Percentiles rank a stretch among this genome's conserved stretches.
These are phyloP conservation scores for Blastomussa wellsi DNA, from an alignment of 92 coral and sea anemone species.

Conservation along the genomic window DNA sequence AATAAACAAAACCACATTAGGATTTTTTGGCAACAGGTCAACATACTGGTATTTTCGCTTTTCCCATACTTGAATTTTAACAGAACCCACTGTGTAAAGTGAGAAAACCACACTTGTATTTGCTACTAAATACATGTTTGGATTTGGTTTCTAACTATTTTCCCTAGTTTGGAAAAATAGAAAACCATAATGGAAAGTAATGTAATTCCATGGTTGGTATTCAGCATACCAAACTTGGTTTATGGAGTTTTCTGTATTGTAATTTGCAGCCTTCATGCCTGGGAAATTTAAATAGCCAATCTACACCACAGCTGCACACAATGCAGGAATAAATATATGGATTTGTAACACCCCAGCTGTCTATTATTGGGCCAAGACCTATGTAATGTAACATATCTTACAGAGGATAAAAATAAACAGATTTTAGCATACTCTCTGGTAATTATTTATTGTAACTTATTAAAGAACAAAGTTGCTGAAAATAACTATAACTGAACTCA, in stretches of 20 bases:
- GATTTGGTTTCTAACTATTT: constrained; percentile 31
- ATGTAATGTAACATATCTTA: constrained; percentile 26
- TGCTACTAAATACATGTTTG: constrained; percentile 15
- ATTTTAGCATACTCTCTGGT: constrained; percentile 33
- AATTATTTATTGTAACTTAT: constrained; percentile 25
- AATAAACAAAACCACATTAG: constrained; percentile 3
- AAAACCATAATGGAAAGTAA: constrained; percentile 20
- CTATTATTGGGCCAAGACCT: constrained; percentile 23
- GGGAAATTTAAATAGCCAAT: constrained; percentile 31
- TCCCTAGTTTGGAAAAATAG: constrained; percentile 17
- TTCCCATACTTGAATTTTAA: constrained; percentile 13
- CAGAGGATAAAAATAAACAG: constrained; percentile 25
- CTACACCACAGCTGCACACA: constrained; percentile 26
- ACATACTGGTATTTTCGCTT: constrained; percentile 2
- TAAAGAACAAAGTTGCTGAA: constrained; percentile 31
- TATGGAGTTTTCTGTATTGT: neutral
- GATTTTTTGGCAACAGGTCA: constrained; percentile 6
- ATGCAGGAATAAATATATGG: constrained; percentile 10
- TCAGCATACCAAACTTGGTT: constrained; percentile 21
- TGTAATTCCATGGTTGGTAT: constrained; percentile 15
- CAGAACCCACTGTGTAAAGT: constrained; percentile 28
- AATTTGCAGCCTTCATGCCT: constrained; percentile 5
- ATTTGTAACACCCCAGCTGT: constrained; percentile 29
- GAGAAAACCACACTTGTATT: constrained; percentile 12
- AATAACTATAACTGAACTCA: constrained; percentile 34